Percentiles rank a stretch among this genome's conserved stretches.
Conservation (phyloP, 2,888 invertebrate species). For the Chydorus sphaericus region DNA sequence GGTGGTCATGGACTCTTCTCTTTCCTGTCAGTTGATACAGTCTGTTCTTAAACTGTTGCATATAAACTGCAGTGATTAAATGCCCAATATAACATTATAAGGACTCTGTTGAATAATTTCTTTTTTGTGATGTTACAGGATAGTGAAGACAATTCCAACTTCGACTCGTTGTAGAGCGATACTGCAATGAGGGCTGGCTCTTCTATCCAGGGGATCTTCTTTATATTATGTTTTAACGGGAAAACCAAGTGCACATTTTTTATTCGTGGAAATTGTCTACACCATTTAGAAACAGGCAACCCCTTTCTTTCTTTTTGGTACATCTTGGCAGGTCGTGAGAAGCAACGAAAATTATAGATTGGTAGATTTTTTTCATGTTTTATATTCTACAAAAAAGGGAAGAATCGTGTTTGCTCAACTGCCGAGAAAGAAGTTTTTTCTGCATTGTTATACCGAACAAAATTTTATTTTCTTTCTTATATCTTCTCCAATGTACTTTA, state of each 20-base stretch:
- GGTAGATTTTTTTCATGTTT: not conserved
- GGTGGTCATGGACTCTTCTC: too few relatives aligned
- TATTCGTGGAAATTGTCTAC: too few relatives aligned
- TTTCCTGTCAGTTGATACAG: too few relatives aligned
- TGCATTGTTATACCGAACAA: constrained; percentile 4
- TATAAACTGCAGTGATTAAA: too few relatives aligned
- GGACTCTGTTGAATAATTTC: not conserved
- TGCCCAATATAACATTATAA: too few relatives aligned
- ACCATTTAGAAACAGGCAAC: too few relatives aligned
- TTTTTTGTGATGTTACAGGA: constrained; percentile 7
- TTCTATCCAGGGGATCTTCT: too few relatives aligned
- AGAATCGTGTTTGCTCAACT: constrained; percentile 3
- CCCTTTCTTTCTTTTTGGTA: not conserved
- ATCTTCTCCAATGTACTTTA: not conserved
- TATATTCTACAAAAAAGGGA: not conserved
- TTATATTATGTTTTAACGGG: too few relatives aligned
- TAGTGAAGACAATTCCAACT: constrained; percentile 15
- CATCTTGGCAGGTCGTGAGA: not conserved
- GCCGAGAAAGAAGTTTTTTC: not conserved
- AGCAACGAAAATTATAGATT: not conserved
- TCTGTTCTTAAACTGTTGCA: too few relatives aligned
- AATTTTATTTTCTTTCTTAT: not conserved
- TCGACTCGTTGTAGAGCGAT: constrained; percentile 13
- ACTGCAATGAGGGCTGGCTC: too few relatives aligned
- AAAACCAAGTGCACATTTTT: too few relatives aligned